Conservation (phyloP, 1,140 invertebrate genomes). For the Thaumetopoea pityocampa region DNA sequence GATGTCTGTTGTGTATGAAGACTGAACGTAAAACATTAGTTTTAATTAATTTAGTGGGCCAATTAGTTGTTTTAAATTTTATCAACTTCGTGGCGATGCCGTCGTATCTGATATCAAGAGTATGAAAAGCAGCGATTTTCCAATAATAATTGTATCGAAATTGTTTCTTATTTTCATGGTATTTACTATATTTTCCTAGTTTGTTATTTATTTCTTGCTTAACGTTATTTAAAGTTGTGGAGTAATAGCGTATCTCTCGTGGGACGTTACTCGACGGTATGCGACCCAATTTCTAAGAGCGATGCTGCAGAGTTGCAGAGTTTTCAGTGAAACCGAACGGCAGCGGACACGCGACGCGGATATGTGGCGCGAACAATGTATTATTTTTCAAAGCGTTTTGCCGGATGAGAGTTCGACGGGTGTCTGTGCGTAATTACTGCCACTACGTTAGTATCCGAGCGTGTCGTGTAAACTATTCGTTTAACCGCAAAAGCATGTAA, state of each 20-base stretch:
- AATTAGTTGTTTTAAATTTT: too few relatives aligned
- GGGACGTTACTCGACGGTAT: slow-evolving; percentile 35
- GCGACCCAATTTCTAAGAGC: slow-evolving; percentile 40
- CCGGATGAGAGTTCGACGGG: slow-evolving; percentile 15
- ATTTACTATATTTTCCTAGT: background rate
- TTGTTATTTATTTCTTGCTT: slow-evolving; percentile 4
- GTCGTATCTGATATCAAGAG: too few relatives aligned
- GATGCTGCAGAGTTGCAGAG: slow-evolving; percentile 30
- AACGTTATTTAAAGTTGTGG: slow-evolving; percentile 5
- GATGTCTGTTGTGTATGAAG: too few relatives aligned
- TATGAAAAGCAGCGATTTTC: too few relatives aligned
- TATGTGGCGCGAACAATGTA: slow-evolving; percentile 25
- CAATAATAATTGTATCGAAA: too few relatives aligned
- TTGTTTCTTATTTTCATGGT: too few relatives aligned
- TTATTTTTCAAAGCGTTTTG: slow-evolving; percentile 28
- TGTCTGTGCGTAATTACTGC: slow-evolving; percentile 6
- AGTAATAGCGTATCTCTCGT: slow-evolving; percentile 4
- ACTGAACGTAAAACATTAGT: too few relatives aligned
- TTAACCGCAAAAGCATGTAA: too few relatives aligned
- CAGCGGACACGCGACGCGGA: slow-evolving; percentile 28
- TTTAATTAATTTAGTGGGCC: too few relatives aligned
- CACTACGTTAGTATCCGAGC: too few relatives aligned
- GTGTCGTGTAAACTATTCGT: too few relatives aligned
- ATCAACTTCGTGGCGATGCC: too few relatives aligned
- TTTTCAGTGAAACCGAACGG: slow-evolving; percentile 36